Conservation (phyloP, 2,113 vertebrate genomes). For the Glareola pratincola region DNA sequence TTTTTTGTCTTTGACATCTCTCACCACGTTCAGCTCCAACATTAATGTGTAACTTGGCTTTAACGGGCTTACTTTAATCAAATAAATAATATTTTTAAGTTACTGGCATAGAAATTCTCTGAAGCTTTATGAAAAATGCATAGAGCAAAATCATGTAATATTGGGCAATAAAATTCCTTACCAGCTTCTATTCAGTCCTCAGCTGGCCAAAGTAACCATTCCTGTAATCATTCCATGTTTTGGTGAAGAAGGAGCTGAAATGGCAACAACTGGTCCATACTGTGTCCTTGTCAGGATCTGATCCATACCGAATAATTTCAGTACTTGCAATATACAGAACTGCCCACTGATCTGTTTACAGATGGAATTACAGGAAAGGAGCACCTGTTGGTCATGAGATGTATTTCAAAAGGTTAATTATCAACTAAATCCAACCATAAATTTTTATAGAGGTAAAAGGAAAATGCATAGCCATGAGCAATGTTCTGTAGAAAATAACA, state of each 20-base stretch:
- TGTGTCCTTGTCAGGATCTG: not conserved
- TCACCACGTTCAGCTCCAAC: not conserved
- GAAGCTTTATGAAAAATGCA: not conserved
- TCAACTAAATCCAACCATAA: not conserved
- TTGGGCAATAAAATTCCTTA: not conserved
- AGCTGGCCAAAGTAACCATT: not conserved
- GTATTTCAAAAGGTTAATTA: not conserved
- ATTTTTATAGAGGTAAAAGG: not conserved
- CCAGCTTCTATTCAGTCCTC: not conserved
- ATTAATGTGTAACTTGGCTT: not conserved
- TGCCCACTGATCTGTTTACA: not conserved
- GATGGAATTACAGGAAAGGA: not conserved
- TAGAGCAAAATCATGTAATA: not conserved
- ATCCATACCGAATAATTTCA: not conserved
- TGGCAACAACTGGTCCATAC: not conserved
- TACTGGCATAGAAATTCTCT: not conserved
- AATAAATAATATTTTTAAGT: not conserved
- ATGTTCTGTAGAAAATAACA: not conserved
- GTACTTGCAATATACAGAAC: not conserved
- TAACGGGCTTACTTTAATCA: not conserved
- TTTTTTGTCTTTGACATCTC: not conserved
- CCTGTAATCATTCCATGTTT: not conserved
- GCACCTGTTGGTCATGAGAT: not conserved
- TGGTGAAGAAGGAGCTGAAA: not conserved
- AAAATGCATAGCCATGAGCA: not conserved